Evolutionary conservation across 2,888 invertebrate genomes (phyloP), one percentile per base, ranked within the genome.

Genomic region (Deilephila elpenor): DNA sequence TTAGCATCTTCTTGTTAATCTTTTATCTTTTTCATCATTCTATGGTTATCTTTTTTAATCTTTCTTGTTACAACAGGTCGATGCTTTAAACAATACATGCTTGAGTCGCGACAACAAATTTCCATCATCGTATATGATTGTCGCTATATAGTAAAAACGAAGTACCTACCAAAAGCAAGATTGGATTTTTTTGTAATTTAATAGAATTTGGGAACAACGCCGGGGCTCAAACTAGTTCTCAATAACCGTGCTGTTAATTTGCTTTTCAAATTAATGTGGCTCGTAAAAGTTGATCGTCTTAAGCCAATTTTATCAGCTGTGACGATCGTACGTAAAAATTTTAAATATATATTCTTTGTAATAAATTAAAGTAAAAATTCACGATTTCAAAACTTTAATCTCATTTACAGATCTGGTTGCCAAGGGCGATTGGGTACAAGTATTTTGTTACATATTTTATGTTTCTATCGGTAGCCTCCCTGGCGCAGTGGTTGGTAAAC

Each of bases 241-340:
- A n/a, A 56, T 56, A 56, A 56, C n/a, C 7, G 5, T n/a, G n/a
- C 5, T 56, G 6, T 56, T 6, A n/a, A 56, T 56, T 56, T 56
- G 56, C n/a, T 56, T 56, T n/a, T 56, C n/a, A 56, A 56, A 56
- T 56, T 56, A 56, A 56, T 56, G n/a, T 56, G 19, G 56, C n/a
- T 56, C 56, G n/a, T 17, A n/a, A 56, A 56, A 56, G 56, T 56
- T n/a, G 56, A 56, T 56, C 56, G 19, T 44, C 44, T 37, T 56
- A 56, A 56, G n/a, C 1, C 1, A n/a, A n/a, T n/a, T 56, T 17
- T 56, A 56, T 56, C 56, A n/a, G n/a, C 56, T 6, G 56, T 56
- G 56, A n/a, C 56, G 56, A 56, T 56, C 56, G 56, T 5, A n/a
- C n/a, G 56, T 56, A 56, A 4, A 4, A 2, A n/a, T n/a, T n/a